Evolutionary conservation across 2,888 invertebrate species (phyloP), one percentile per base, ranked within the genome.

Genomic region (Polylopha cassiicola): DNA sequence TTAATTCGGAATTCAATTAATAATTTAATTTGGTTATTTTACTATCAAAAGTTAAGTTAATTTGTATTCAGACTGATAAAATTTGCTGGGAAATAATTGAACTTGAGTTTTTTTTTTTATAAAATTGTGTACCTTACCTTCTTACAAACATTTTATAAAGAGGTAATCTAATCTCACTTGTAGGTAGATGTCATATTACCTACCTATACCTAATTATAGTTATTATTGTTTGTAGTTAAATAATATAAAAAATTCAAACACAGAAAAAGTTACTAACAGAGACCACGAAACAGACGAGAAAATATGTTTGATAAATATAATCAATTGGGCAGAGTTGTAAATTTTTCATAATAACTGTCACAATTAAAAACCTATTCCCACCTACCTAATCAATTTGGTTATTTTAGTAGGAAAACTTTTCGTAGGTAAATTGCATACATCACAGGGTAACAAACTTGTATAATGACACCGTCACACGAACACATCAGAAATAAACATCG

Each of bases 201-300:
- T 28, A 32, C 37, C 17, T 32, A 44, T 36, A 31, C 37, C 41
- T 41, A 32, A 44, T 41, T 44, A 41, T 37, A 41, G 32, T 28
- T 27, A 30, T 27, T 23, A 18, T 23, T 29, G 34, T 32, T 23
- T 39, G 32, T 27, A 26, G 43, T 31, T 30, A 27, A 14, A 14
- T n/a, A 24, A 37, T 22, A 28, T 6, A 29, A 39, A 34, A 39
- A 7, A 13, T 20, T 21, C 17, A 31, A 17, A 21, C 11, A 42
- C 9, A 7, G 7, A 9, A 21, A 8, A 8, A 7, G 5, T 8
- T 7, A 5, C 21, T 2, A 7, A 3, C 9, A 7, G 2, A 21
- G 9, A 21, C 9, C 9, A 8, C 9, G 7, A 37, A 36, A 24
- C 20, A 37, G 33, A 41, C 37, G 20, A 33, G 37, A 43, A 34